These are phyloP conservation scores for Mareca strepera DNA, from an alignment of 2,797 vertebrate species.

Conservation along the genomic window DNA sequence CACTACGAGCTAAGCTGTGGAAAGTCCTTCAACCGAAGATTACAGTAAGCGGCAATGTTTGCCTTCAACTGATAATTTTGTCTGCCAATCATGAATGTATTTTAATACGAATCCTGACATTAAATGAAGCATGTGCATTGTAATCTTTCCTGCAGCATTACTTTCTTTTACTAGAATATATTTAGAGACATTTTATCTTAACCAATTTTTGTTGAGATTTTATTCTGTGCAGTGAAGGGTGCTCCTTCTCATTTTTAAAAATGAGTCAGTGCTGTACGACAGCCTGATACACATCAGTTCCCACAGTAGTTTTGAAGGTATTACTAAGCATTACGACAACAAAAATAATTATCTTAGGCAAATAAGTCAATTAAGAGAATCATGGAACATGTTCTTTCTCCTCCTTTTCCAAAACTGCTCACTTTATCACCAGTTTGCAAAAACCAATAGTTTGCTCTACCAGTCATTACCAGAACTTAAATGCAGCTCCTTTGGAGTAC, in stretches of 20 bases:
- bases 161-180: background rate
- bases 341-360: background rate
- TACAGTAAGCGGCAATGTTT: background rate
- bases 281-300: background rate
- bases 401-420: background rate
- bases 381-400: background rate
- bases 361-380: background rate
- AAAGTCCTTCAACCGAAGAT: background rate
- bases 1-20: fast-evolving
- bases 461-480: background rate
- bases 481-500: background rate
- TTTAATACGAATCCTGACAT: background rate
- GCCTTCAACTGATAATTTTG: background rate
- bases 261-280: background rate
- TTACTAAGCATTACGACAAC: background rate
- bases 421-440: background rate
- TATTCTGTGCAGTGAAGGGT: background rate
- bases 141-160: background rate
- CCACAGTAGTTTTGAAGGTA: background rate
- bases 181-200: background rate
- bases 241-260: background rate
- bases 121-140: background rate
- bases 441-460: background rate
- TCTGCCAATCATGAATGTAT: background rate
- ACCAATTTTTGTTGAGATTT: background rate